These are phyloP conservation scores for Akabosia matsudoensis DNA, from an alignment of 1,140 invertebrate species.

Conservation along the genomic window DNA sequence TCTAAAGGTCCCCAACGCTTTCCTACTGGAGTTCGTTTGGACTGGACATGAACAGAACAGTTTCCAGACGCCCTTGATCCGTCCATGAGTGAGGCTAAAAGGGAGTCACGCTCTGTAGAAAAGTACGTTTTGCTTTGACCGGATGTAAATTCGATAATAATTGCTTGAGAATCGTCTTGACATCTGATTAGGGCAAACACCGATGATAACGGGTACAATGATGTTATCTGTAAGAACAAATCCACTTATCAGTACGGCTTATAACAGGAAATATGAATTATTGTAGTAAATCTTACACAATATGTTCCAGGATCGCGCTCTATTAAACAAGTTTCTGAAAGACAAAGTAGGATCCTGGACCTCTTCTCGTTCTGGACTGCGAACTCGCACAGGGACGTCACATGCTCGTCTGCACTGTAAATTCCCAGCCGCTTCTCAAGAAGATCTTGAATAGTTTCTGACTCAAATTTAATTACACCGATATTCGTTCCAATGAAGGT, in stretches of 20 bases:
- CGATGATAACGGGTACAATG: constrained; percentile 52
- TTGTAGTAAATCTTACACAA: constrained; percentile 39
- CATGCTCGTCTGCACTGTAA: constrained; percentile 75
- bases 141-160: constrained; percentile 91
- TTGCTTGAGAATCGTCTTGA: constrained; percentile 86
- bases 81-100: constrained; percentile 91
- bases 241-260: constrained; percentile 15
- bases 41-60: constrained; percentile 93
- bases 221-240: constrained; percentile 36
- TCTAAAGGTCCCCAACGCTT: constrained; percentile 83
- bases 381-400: constrained; percentile 90
- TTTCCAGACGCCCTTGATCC: constrained; percentile 95
- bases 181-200: constrained; percentile 82
- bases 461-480: constrained; percentile 20
- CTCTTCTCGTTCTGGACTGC: constrained; percentile 81
- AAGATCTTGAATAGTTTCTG: constrained; percentile 29
- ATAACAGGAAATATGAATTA: not conserved
- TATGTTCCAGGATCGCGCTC: constrained; percentile 97
- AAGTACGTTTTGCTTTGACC: constrained; percentile 78
- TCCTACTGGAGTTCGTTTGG: constrained; percentile 74
- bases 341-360: constrained; percentile 76
- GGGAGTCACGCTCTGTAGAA: constrained; percentile 83
- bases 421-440: constrained; percentile 39
- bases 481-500: constrained; percentile 39
- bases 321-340: constrained; percentile 91